Base-by-base conservation (phyloP, 2,797 vertebrate genomes). In the Sebastes ruberrimus region DNA sequence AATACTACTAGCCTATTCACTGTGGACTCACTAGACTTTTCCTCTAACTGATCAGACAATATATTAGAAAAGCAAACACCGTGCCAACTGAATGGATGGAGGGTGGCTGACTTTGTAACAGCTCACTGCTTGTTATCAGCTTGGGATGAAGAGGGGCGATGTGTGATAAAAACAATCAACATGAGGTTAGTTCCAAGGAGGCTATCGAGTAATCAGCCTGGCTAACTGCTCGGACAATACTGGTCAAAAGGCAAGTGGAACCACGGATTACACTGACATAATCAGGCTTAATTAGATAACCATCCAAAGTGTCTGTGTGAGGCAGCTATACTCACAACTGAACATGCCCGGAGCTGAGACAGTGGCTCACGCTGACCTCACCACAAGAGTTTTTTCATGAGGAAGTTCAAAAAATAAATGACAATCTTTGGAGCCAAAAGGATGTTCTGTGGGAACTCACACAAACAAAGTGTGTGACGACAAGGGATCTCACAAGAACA, bases 251-350 rank as follows among this genome's bases (percentile, higher is more conserved):
- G 69, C 66, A 78, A 82, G 46, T 56, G 10, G 46, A 76, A 38
- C 14, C 23, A 32, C 27, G 11, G 66, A 77, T 85, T 59, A 80
- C 73, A 71, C 53, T 69, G 77, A 77, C 70, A 78, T 62, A 78
- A 86, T 78, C 74, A 65, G 65, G 57, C 20, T 71, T 82, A 74
- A 83, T 78, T 75, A 71, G 65, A 78, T 64, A 52, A 76, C 11
- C 53, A 49, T 18, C 22, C 63, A 27, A 62, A 76, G 49, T 53
- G 65, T 77, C 59, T 76, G 72, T 71, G 63, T 67, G 60, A 73
- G 69, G 63, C 35, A 53, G 63, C 55, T 57, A 46, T 18, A 73
- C 22, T 33, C 30, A 9, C 23, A 59, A 28, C 63, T 57, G 53
- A 42, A 72, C 27, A 27, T 35, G 33, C 10, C 55, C 25, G 9